These are phyloP conservation scores for Crenuchus spilurus DNA, from an alignment of 2,797 vertebrate genomes.

Conservation along the genomic window DNA sequence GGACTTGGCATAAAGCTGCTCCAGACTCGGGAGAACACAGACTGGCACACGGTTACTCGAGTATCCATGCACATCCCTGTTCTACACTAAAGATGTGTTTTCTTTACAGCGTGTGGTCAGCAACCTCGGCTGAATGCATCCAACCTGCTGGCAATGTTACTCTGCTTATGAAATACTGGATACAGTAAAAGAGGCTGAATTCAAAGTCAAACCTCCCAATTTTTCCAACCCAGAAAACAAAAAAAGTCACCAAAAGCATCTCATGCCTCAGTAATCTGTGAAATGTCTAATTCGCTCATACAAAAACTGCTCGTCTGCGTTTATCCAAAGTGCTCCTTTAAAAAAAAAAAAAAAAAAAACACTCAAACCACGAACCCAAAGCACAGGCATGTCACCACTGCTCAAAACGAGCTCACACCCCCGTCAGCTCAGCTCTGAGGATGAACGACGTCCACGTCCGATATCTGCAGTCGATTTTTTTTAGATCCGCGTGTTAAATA, in stretches of 20 bases:
- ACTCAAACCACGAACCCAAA: constrained; percentile 5
- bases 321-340: constrained; percentile 42
- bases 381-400: background rate
- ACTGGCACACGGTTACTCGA: no score
- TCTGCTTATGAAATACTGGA: constrained; percentile 14
- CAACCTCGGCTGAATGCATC: background rate
- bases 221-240: no score
- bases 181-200: background rate
- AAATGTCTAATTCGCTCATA: constrained; percentile 53
- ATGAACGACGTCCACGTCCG: constrained; percentile 14
- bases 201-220: constrained; percentile 19
- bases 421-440: background rate
- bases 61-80: no score
- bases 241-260: constrained; percentile 44
- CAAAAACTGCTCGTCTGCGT: constrained; percentile 57
- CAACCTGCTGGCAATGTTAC: constrained; percentile 11
- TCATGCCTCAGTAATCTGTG: constrained; percentile 52
- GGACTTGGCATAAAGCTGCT: no score
- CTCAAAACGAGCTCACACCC: background rate
- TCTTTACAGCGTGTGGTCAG: background rate
- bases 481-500: background rate
- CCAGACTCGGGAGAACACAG: no score
- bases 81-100: no score
- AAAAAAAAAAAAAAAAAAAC: background rate
- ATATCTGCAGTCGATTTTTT: constrained; percentile 16